Conservation (phyloP, 2,888 invertebrate genomes). For the Ectobius pallidus region DNA sequence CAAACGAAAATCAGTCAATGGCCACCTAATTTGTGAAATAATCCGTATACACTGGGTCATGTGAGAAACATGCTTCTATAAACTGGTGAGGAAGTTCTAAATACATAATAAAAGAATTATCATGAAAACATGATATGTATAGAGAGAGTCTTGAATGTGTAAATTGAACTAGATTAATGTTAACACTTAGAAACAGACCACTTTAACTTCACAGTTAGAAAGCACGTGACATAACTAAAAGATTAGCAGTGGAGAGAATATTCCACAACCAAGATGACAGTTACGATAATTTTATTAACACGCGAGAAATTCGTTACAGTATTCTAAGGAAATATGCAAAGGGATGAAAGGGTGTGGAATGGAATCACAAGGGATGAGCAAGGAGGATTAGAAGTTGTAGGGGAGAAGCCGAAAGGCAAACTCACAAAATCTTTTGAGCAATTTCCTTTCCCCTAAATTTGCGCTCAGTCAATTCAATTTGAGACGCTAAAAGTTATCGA, state of each 20-base stretch:
- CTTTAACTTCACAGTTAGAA: no score
- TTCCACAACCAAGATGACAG: background rate
- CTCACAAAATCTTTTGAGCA: background rate
- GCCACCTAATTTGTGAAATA: no score
- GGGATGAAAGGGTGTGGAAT: background rate
- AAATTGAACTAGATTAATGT: no score
- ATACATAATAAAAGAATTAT: no score
- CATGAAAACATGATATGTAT: no score
- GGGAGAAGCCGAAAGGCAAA: no score
- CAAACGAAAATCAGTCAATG: no score
- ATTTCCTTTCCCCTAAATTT: background rate
- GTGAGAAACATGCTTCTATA: no score
- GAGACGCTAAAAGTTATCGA: background rate
- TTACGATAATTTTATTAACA: background rate
- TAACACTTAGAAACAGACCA: no score
- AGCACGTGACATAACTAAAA: background rate
- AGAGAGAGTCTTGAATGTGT: no score
- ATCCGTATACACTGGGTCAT: no score
- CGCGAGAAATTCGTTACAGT: background rate
- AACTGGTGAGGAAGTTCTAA: no score
- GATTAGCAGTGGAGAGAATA: background rate
- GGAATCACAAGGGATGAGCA: background rate
- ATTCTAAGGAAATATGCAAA: background rate
- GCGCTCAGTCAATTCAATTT: slow-evolving; percentile 10
- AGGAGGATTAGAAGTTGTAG: background rate